A percentile compares a stretch with the other conserved stretches of the same genome.
Conservation (phyloP, 1,140 invertebrate species). For the Lucilia cuprina region DNA sequence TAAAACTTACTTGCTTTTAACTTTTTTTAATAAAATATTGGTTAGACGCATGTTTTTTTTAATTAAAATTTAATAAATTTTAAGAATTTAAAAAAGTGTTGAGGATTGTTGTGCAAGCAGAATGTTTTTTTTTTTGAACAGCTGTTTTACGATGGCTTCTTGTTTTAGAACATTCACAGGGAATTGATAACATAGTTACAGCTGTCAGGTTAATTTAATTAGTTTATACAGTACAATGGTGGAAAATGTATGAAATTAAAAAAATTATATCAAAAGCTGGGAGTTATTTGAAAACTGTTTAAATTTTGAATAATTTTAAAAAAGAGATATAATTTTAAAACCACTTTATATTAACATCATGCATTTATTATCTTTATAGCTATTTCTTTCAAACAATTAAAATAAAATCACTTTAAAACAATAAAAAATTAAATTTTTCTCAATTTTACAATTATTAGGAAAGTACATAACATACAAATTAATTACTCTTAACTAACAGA, state of each 20-base stretch:
- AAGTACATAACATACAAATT: not conserved
- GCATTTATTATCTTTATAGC: not conserved
- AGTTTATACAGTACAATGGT: not conserved
- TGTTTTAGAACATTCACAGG: not conserved
- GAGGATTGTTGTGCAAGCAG: slow-evolving; percentile 37
- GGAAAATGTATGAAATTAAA: too few relatives aligned
- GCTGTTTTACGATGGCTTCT: not conserved
- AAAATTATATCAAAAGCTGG: too few relatives aligned
- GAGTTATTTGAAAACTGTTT: too few relatives aligned
- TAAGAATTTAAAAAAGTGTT: not conserved
- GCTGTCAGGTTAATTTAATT: not conserved
- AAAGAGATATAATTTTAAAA: too few relatives aligned
- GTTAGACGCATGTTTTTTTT: slow-evolving; percentile 39
- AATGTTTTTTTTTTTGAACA: slow-evolving; percentile 6
- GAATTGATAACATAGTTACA: not conserved
- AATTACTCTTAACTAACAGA: not conserved
- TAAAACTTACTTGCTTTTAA: slow-evolving; percentile 44
- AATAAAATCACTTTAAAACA: not conserved
- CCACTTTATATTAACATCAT: too few relatives aligned
- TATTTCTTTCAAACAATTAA: not conserved
- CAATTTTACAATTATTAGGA: not conserved
- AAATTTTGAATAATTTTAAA: too few relatives aligned
- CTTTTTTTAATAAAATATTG: slow-evolving; percentile 42
- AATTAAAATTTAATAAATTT: slow-evolving; percentile 3
- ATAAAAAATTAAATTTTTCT: not conserved